Conservation (phyloP, 1,140 invertebrate genomes). For the Drosophila takahashii region DNA sequence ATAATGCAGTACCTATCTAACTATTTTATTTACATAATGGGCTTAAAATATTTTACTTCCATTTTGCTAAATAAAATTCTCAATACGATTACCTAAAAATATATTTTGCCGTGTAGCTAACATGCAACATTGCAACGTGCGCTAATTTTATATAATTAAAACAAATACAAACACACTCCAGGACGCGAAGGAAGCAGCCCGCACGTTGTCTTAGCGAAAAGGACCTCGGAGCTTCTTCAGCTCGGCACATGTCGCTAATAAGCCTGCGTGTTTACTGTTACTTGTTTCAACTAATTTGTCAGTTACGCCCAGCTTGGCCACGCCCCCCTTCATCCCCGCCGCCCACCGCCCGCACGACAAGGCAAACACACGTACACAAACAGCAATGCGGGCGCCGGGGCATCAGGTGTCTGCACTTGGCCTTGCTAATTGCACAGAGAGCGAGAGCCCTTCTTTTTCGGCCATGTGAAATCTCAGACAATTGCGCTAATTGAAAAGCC, state of each 20-base stretch:
- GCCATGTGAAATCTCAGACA: constrained; percentile 77
- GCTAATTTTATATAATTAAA: constrained; percentile 83
- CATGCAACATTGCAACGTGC: constrained; percentile 78
- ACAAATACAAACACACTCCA: constrained; percentile 70
- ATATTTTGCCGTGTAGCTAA: constrained; percentile 26
- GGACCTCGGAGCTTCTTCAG: constrained; percentile 32
- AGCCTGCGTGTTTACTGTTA: constrained; percentile 80
- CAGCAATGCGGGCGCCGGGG: constrained; percentile 27
- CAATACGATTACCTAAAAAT: not conserved
- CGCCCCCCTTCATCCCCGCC: constrained; percentile 9
- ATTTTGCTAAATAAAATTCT: no score
- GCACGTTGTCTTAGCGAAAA: constrained; percentile 61
- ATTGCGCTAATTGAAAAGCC: constrained; percentile 79
- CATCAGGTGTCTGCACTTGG: constrained; percentile 80
- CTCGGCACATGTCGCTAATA: constrained; percentile 79
- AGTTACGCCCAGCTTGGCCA: constrained; percentile 62
- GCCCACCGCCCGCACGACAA: constrained; percentile 57
- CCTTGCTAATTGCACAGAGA: constrained; percentile 70
- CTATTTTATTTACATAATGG: no score
- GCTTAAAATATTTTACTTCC: no score
- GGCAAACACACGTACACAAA: constrained; percentile 49
- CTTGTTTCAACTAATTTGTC: constrained; percentile 81
- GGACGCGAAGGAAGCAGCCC: constrained; percentile 29
- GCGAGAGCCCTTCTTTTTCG: constrained; percentile 48
- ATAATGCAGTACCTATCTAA: no score